Conservation (phyloP, 2,113 vertebrate species). For the Anhinga anhinga region DNA sequence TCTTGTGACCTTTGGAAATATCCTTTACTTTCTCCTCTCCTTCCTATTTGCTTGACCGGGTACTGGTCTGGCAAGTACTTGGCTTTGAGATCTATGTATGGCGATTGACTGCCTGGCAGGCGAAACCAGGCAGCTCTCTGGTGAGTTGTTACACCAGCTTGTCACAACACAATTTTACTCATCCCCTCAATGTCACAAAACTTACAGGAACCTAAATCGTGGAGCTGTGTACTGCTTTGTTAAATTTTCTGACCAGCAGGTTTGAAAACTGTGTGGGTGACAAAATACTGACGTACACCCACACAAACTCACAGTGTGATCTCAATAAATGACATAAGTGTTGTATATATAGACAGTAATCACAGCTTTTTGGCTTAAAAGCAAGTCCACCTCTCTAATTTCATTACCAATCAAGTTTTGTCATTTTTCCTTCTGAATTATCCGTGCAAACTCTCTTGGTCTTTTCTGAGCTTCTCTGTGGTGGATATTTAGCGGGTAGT, state of each 20-base stretch:
- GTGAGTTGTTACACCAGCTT: background rate
- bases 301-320: background rate
- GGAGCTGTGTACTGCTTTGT: background rate
- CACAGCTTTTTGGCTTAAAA: background rate
- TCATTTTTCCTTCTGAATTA: background rate
- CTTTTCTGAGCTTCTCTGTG: background rate
- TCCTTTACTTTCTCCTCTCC: background rate
- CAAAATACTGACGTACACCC: conserved; percentile 23
- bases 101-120: background rate
- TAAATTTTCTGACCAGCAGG: conserved; percentile 30
- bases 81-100: background rate
- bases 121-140: background rate
- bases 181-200: background rate
- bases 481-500: background rate
- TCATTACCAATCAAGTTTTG: background rate
- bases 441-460: background rate
- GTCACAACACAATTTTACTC: background rate
- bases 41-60: background rate
- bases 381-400: background rate
- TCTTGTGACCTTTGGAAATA: background rate
- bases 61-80: background rate
- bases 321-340: conserved; percentile 3
- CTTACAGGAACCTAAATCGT: background rate
- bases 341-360: conserved; percentile 13
- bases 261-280: conserved; percentile 5